Base-by-base conservation (phyloP, 2,797 vertebrate genomes). In the Hypotaenidia philippensis region DNA sequence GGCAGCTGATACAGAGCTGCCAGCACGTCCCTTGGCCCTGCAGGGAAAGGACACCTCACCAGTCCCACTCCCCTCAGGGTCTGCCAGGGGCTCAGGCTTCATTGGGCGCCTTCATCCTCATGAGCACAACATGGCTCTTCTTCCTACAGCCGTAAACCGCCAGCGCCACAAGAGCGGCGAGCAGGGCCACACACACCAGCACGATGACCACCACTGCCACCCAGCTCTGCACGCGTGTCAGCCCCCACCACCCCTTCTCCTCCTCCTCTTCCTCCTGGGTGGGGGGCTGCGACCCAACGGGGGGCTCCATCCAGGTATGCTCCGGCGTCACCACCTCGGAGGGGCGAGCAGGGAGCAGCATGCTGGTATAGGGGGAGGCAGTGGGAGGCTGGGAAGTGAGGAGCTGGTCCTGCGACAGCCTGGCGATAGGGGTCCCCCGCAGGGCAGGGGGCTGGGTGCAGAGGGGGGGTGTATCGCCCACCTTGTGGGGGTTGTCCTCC, bases 371-470 rank as follows among this genome's bases (percentile, higher is more conserved):
- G 11, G 78, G 22, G 15, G 45, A 77, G 52, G 76, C 29, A 26
- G 78, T 8, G 41, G 50, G 10, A 26, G 50, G 1, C 21, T 0
- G 40, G 26, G 79, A 18, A 10, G 44, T 0, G 0, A 45, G 36
- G 57, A 89, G 27, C 27, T 83, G 84, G 36, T 95, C 94, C 53
- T 3, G 82, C 0, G 4, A 20, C 65, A 96, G 64, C 41, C 95
- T 26, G 1, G 94, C 20, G 5, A 99, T 96, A 20, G 93, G 92
- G 65, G 96, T 96, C 15, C 98, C 98, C 26, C 56, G 94, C 70
- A 98, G 92, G 27, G 47, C 32, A 1, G 83, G 83, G 17, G 99
- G 99, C 81, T 95, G 97, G 31, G 95, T 95, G 36, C 99, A 99
- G 17, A 98, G 89, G 0, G 99, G 95, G 22, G 97, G 93, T 25